phyloP scores from a whole-genome alignment of 1,140 invertebrate genomes.

The Solenopsis fugax region DNA sequence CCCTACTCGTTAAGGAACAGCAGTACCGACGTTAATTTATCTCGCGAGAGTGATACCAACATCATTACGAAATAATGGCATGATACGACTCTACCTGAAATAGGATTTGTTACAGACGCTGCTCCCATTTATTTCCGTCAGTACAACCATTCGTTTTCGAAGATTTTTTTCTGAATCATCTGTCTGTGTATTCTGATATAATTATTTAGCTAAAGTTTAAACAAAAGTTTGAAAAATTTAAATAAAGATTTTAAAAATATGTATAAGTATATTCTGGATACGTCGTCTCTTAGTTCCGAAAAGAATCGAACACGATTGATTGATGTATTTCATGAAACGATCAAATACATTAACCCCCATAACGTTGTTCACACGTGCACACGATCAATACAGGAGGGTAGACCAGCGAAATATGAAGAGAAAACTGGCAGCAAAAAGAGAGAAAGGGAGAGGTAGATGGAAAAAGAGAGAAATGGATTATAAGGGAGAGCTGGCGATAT shows the following conservation, averaged over 20 bases:
- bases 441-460: background rate
- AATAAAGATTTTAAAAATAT: too few relatives aligned
- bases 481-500: constrained; percentile 52
- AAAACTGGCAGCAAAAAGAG: constrained; percentile 1
- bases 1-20: constrained; percentile 68
- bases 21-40: constrained; percentile 78
- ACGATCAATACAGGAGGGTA: constrained; percentile 32
- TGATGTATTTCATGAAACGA: constrained; percentile 43
- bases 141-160: background rate
- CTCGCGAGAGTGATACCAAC: constrained; percentile 74
- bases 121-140: background rate
- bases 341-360: constrained; percentile 47
- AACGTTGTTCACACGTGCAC: constrained; percentile 34
- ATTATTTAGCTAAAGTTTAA: background rate
- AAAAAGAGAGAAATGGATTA: background rate
- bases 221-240: too few relatives aligned
- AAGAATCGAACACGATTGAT: constrained; percentile 23
- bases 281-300: background rate
- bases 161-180: background rate
- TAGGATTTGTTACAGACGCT: constrained; percentile 5
- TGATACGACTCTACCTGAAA: background rate
- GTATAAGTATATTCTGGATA: background rate
- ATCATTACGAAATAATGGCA: constrained; percentile 73
- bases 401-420: constrained; percentile 17
- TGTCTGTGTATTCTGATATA: background rate